phyloP scores from a whole-genome alignment of 2,797 vertebrate genomes.

The Uromys caudimaculatus region DNA sequence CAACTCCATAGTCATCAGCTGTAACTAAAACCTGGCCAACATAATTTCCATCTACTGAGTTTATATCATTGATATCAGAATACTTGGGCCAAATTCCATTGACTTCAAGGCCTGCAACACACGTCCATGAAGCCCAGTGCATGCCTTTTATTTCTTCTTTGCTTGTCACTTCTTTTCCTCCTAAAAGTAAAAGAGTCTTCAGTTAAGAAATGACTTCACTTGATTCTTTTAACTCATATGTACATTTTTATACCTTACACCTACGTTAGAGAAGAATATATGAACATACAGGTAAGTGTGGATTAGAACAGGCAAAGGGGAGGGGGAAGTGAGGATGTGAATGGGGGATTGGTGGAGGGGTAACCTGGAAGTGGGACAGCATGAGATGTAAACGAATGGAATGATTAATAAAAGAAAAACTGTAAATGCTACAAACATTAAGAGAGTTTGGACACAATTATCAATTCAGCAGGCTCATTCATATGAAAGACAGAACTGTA shows the following conservation, averaged over 20 bases:
- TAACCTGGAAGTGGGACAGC: too few relatives aligned
- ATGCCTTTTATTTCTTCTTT: slow-evolving; percentile 96
- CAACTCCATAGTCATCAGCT: slow-evolving; percentile 97
- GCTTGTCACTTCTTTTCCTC: slow-evolving; percentile 96
- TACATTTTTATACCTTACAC: slow-evolving; percentile 43
- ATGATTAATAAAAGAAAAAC: too few relatives aligned
- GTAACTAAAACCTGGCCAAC: slow-evolving; percentile 97
- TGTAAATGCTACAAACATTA: slow-evolving; percentile 8
- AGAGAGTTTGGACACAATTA: slow-evolving; percentile 8
- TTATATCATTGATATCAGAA: slow-evolving; percentile 96
- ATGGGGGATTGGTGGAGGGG: too few relatives aligned
- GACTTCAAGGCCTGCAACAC: slow-evolving; percentile 96
- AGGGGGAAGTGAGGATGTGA: too few relatives aligned
- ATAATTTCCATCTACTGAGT: slow-evolving; percentile 98
- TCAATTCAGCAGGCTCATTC: background rate
- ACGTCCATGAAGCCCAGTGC: slow-evolving; percentile 98
- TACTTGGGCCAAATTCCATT: slow-evolving; percentile 99
- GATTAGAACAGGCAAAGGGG: background rate
- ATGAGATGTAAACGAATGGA: too few relatives aligned
- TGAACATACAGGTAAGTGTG: background rate
- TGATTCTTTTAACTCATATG: background rate
- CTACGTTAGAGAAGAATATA: slow-evolving; percentile 25
- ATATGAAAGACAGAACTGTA: slow-evolving; percentile 36
- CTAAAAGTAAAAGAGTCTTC: slow-evolving; percentile 86
- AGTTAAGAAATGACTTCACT: slow-evolving; percentile 65